These are phyloP conservation scores for Crotalus viridis DNA, from an alignment of 2,113 vertebrate species.

Conservation along the genomic window DNA sequence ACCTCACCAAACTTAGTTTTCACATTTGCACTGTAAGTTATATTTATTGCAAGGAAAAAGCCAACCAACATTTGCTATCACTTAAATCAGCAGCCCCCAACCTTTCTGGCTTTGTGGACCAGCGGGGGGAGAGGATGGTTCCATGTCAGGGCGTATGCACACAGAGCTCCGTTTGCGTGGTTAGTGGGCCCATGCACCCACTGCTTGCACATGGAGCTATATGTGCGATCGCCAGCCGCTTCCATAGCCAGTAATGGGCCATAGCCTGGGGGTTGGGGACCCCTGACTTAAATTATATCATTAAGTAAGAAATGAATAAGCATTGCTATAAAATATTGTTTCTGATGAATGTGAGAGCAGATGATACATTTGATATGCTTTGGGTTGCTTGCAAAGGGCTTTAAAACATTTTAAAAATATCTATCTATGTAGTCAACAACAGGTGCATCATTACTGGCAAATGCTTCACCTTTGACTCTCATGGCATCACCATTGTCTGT, in stretches of 20 bases:
- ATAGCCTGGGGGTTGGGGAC: too few species aligned
- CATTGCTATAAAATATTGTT: background rate
- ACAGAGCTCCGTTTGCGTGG: too few species aligned
- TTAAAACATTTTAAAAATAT: constrained; percentile 47
- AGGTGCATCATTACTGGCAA: constrained; percentile 82
- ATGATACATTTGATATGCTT: background rate
- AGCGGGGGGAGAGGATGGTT: too few species aligned
- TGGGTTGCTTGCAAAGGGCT: constrained; percentile 37
- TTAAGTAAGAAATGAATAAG: background rate
- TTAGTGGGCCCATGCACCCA: too few species aligned
- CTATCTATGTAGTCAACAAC: constrained; percentile 82
- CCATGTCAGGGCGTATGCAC: too few species aligned
- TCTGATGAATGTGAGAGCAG: background rate
- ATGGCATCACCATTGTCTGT: constrained; percentile 84
- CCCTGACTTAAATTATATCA: background rate
- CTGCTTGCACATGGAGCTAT: too few species aligned
- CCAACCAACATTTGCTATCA: background rate
- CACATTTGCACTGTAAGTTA: background rate
- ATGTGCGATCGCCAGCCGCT: too few species aligned
- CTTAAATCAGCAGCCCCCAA: background rate
- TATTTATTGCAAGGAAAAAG: background rate
- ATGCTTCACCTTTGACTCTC: constrained; percentile 83
- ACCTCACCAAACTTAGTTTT: background rate
- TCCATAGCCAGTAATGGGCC: too few species aligned
- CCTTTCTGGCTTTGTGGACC: too few species aligned